Base-by-base conservation (phyloP, 2,888 invertebrate species). In the Frankliniella intonsa region DNA sequence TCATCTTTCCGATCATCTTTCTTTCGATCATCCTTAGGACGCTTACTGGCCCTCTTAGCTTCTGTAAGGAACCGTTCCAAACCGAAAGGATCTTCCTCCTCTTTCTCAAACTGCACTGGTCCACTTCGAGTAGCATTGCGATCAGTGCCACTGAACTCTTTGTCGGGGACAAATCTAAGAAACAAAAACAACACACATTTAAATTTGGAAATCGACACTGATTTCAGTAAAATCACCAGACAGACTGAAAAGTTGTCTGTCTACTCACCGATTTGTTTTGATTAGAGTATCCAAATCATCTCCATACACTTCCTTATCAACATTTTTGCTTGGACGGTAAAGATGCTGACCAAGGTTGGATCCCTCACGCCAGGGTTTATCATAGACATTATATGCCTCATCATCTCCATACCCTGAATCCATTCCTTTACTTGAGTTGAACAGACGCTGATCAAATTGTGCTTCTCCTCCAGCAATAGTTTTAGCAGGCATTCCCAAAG, bases 51-150 rank as follows among this genome's bases (percentile, higher is more conserved):
- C 83, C 95, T 93, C 87, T 99, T 99, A 82, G 98, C 98, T 88
- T 97, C 96, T 85, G 95, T 95, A 92, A 99, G 94, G 92, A 99
- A 98, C 90, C 97, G 96, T 90, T 98, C 98, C 86, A 99, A 90
- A 88, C 98, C 99, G 89, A 99, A 99, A 84, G 98, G 97, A 93
- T 99, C 99, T 83, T 92, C 92, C 19, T 90, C 90, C 11, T 90
- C 90, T 84, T 92, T 92, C 85, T 93, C 93, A 88, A 99, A 99
- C 89, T 98, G 97, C 49, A 99, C 99, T 0, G 99, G 99, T 0
- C 97, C 98, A 14, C 93, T 91, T n/a, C 97, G 91, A 0, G 92
- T 88, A 65, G 91, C 90, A 27, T 90, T 88, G 83, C 94, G 90
- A 86, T 97, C 96, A 0, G 97, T 95, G 0, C 99, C 99, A 11